Evolutionary conservation across 2,113 vertebrate species (phyloP).

Genomic region (Megaceryle torquata): DNA sequence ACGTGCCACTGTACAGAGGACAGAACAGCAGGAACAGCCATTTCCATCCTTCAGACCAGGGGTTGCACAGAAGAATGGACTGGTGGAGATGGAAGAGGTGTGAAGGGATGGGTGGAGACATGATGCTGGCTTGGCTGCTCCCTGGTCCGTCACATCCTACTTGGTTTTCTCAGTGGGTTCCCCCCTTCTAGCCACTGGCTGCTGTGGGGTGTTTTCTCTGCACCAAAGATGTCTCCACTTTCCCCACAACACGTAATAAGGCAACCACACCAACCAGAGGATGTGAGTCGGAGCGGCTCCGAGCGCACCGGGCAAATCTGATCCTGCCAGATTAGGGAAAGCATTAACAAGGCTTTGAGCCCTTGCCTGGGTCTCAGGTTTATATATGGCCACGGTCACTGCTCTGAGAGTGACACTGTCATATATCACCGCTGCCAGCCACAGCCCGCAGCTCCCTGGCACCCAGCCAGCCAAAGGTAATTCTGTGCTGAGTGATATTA

Average conservation of each 20-base stretch:
- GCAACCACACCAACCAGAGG: conserved; percentile 40
- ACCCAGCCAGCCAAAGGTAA: conserved; percentile 49
- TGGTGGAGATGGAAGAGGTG: neutral
- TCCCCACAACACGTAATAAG: neutral
- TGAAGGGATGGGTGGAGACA: neutral
- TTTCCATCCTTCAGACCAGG: neutral
- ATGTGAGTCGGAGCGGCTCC: neutral
- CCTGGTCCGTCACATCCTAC: neutral
- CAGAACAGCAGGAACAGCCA: neutral
- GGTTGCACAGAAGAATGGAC: neutral
- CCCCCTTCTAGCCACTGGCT: neutral
- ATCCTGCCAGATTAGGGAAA: conserved; percentile 64
- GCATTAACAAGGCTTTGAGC: conserved; percentile 58
- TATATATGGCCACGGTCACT: neutral
- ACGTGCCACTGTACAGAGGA: accelerated
- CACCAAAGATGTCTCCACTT: neutral
- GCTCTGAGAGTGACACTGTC: conserved; percentile 19
- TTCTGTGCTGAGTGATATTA: conserved; percentile 71
- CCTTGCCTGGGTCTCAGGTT: conserved; percentile 35
- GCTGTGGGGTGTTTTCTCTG: neutral
- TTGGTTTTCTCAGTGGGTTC: neutral
- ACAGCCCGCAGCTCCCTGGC: conserved; percentile 36
- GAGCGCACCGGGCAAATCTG: neutral
- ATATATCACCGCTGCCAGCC: conserved; percentile 36
- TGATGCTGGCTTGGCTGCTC: neutral